Evolutionary conservation across 2,797 vertebrate species (phyloP), one percentile per base, ranked within the genome.

Genomic region (Prunella strophiata): DNA sequence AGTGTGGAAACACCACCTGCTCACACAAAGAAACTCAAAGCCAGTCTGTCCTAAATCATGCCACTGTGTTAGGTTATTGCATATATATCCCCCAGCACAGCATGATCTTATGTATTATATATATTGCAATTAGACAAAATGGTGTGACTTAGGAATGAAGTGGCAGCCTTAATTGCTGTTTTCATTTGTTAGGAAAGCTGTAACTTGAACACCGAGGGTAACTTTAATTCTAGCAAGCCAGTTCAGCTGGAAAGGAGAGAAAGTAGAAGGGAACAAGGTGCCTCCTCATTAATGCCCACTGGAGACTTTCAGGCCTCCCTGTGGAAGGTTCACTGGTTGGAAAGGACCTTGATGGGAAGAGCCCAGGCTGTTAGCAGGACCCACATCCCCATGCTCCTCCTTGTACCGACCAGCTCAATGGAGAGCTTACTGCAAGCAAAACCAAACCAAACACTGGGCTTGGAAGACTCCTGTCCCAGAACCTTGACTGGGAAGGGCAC

Each of bases 21-120:
- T 97, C 96, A 70, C 96, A 96, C 91, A 94, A 93, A 97, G 96
- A 96, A 96, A 95, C 93, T 97, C 96, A 96, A 95, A 96, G 96
- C 95, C 92, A 96, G 89, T 73, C 96, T 97, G 96, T 96, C 96
- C 96, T 97, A 96, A 97, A 97, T 96, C 96, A 96, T 96, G 95
- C 95, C 96, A 96, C 95, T 94, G 96, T 92, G 94, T 91, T 97
- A 57, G 1, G 96, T 97, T 97, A 97, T 97, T 97, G 97, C 96
- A 91, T 94, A 95, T 92, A 96, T 91, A 96, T 95, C 80, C 95
- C 96, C 96, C 96, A 96, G 80, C 92, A 96, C 94, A 95, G 79
- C 94, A 93, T 90, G 88, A 94, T 94, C 96, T 95, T 95, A 95
- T 89, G 42, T 93, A 94, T 97, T 97, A 86, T 93, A 84, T 94